Evolutionary conservation across 2,888 invertebrate genomes (phyloP).

Genomic region (Amphipoea lucens): DNA sequence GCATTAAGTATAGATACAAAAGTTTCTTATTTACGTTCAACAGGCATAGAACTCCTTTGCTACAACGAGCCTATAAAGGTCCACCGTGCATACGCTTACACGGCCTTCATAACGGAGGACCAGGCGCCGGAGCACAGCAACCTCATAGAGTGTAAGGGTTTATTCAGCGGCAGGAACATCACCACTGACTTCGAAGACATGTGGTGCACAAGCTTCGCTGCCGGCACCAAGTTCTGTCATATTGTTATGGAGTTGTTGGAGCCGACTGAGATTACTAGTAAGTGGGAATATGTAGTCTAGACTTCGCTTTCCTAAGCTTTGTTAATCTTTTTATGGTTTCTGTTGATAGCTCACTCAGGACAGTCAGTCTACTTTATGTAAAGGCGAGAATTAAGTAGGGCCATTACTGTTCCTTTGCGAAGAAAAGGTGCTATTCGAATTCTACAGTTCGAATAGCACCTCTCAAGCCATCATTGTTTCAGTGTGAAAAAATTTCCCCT

Average conservation of each 20-base stretch:
- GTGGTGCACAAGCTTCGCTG: constrained; percentile 90
- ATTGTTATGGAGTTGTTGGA: constrained; percentile 83
- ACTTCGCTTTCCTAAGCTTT: background rate
- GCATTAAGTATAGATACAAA: too few species aligned
- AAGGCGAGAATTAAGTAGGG: too few species aligned
- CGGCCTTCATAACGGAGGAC: constrained; percentile 75
- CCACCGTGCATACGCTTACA: constrained; percentile 82
- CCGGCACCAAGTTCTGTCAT: constrained; percentile 81
- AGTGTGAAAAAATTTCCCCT: too few species aligned
- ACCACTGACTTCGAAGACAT: constrained; percentile 92
- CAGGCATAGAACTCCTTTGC: constrained; percentile 88
- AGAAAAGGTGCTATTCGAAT: background rate
- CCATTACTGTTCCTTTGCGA: background rate
- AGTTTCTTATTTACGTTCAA: constrained; percentile 14
- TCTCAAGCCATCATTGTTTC: too few species aligned
- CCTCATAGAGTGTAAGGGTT: constrained; percentile 84
- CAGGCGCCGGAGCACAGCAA: constrained; percentile 67
- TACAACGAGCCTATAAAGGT: constrained; percentile 77
- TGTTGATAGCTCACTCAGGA: background rate
- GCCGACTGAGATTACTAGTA: constrained; percentile 83
- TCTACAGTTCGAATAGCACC: too few species aligned
- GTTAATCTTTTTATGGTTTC: background rate
- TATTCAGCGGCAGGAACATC: constrained; percentile 93
- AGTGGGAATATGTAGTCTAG: constrained; percentile 51
- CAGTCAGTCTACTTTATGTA: background rate